phyloP scores from a whole-genome alignment of 2,113 vertebrate genomes.

The Azemiops feae region DNA sequence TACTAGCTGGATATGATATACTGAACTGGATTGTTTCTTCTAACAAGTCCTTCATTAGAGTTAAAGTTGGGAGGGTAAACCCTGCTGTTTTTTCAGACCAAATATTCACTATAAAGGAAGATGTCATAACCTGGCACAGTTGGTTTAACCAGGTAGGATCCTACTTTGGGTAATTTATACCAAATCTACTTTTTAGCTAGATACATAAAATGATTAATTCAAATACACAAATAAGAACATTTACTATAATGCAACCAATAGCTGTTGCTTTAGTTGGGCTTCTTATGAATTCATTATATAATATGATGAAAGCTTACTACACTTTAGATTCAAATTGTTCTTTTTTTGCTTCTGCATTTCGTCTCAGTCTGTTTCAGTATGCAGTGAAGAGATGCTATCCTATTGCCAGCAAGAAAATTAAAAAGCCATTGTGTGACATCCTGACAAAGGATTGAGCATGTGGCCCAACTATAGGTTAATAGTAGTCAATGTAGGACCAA shows the following conservation, averaged over 20 bases:
- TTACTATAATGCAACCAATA: background rate
- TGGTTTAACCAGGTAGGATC: constrained; percentile 3
- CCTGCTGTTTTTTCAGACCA: background rate
- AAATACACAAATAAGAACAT: background rate
- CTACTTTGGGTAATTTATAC: background rate
- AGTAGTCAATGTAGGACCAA: too few relatives aligned
- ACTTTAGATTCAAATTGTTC: too few relatives aligned
- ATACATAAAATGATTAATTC: too few relatives aligned
- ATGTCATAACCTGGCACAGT: background rate
- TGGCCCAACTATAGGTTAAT: too few relatives aligned
- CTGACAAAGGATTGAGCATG: too few relatives aligned
- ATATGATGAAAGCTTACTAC: background rate
- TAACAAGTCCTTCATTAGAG: background rate
- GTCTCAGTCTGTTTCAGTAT: too few relatives aligned
- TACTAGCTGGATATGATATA: background rate
- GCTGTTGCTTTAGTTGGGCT: background rate
- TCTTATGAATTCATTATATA: background rate
- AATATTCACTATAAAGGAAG: background rate
- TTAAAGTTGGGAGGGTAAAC: background rate
- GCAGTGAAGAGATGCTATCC: too few relatives aligned
- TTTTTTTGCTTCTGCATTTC: too few relatives aligned
- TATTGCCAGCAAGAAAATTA: too few relatives aligned
- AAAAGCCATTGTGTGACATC: too few relatives aligned
- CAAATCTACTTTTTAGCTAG: background rate
- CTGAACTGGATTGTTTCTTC: background rate